These are phyloP conservation scores for Cerceris ruficornis DNA, from an alignment of 2,888 invertebrate genomes.

Conservation along the genomic window DNA sequence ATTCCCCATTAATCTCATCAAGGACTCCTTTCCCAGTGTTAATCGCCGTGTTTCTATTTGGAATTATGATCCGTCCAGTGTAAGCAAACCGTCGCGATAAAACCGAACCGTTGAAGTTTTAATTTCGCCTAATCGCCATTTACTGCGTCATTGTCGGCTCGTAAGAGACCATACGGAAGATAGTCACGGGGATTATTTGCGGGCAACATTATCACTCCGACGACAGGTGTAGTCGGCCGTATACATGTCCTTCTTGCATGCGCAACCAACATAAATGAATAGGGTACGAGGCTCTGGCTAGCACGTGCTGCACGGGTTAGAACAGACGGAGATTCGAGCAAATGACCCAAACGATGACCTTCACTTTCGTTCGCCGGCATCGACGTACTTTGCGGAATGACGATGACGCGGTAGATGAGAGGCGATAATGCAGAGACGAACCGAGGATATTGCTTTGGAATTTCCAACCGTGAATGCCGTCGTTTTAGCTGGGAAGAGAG, in stretches of 20 bases:
- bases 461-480: too few species aligned
- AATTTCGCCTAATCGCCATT: constrained; percentile 73
- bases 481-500: too few species aligned
- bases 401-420: background rate
- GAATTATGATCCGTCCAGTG: constrained; percentile 59
- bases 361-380: constrained; percentile 51
- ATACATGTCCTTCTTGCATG: constrained; percentile 76
- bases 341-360: constrained; percentile 56
- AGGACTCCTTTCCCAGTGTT: constrained; percentile 29
- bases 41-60: constrained; percentile 46
- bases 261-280: constrained; percentile 71
- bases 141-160: constrained; percentile 68
- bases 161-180: constrained; percentile 68
- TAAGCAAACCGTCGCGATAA: constrained; percentile 69
- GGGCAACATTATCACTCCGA: constrained; percentile 69
- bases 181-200: constrained; percentile 64
- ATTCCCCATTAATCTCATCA: too few species aligned
- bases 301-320: constrained; percentile 50
- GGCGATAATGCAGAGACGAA: background rate
- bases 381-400: background rate
- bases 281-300: constrained; percentile 50
- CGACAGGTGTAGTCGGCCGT: constrained; percentile 73
- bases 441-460: background rate
- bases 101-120: constrained; percentile 65
- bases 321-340: constrained; percentile 43